phyloP scores from a whole-genome alignment of 2,888 invertebrate genomes.

The Cephus runcator region DNA sequence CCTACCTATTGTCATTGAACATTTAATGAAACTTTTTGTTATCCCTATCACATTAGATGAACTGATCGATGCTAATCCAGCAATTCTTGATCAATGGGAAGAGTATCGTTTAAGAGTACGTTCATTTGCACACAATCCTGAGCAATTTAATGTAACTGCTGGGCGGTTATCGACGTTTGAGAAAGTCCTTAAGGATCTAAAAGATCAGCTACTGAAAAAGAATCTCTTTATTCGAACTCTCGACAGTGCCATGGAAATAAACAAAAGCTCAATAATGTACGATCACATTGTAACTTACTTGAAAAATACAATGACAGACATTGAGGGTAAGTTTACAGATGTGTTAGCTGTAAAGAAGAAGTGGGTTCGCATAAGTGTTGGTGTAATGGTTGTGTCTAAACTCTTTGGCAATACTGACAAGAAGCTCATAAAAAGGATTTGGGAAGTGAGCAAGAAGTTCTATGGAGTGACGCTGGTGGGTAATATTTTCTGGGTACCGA shows the following conservation, averaged over 20 bases:
- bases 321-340: constrained; percentile 72
- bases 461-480: constrained; percentile 84
- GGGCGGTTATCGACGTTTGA: constrained; percentile 76
- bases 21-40: constrained; percentile 75
- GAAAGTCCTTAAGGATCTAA: constrained; percentile 77
- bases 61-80: constrained; percentile 70
- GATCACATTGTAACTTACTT: constrained; percentile 78
- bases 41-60: constrained; percentile 77
- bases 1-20: constrained; percentile 66
- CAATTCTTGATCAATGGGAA: constrained; percentile 78
- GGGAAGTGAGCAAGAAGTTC: constrained; percentile 83
- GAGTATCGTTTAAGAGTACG: constrained; percentile 80
- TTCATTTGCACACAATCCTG: constrained; percentile 74
- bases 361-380: constrained; percentile 75
- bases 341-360: constrained; percentile 67
- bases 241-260: constrained; percentile 66
- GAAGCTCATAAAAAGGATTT: constrained; percentile 77
- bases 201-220: constrained; percentile 72
- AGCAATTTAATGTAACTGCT: constrained; percentile 71
- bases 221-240: constrained; percentile 66
- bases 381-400: constrained; percentile 76
- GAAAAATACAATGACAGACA: constrained; percentile 71
- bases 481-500: constrained; percentile 87
- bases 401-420: constrained; percentile 83
- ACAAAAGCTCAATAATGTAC: constrained; percentile 68